Base-by-base conservation (phyloP, 2,888 invertebrate genomes). In the Protodeltote pygarga region DNA sequence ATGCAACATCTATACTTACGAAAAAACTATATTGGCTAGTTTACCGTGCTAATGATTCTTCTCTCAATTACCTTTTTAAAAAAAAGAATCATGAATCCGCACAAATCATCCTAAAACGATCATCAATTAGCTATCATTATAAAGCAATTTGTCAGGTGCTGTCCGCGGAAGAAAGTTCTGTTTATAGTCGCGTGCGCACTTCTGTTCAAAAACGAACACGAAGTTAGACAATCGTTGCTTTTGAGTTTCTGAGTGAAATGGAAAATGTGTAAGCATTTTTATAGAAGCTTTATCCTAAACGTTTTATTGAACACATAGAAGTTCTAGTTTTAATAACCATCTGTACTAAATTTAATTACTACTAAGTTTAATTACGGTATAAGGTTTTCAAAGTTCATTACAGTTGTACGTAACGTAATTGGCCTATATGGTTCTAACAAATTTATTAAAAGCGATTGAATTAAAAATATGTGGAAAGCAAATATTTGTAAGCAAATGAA, bases 91-190 rank as follows among this genome's bases (percentile, higher is more conserved):
- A 48, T 67, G 58, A 63, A 75, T 59, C 64, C 49, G 59, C 62
- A 71, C 47, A 66, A 73, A 75, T 78, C 60, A 72, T 65, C 61
- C 65, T 69, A 69, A 67, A 77, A 67, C 74, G 75, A 77, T 80
- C 58, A 58, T 59, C 77, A 81, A 83, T 85, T 83, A 83, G 71
- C 68, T 63, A 73, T 81, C 79, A 85, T 87, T 86, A 86, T 81
- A 83, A 82, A 78, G 79, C 79, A 76, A 85, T 86, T 81, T 84
- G 79, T 85, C 77, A 79, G 78, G 67, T 75, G 72, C 66, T 64
- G 48, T 69, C 65, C 54, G 41, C 53, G 50, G 72, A 83, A 77
- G 83, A 83, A 82, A 82, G 81, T 81, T 75, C 41, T 37, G 28
- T 51, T 45, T 35, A 15, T 29, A 63, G 78, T 81, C 81, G 80